Evolutionary conservation across 2,113 vertebrate species (phyloP), one percentile per base, ranked within the genome.

Genomic region (Gasterosteus nipponicus): DNA sequence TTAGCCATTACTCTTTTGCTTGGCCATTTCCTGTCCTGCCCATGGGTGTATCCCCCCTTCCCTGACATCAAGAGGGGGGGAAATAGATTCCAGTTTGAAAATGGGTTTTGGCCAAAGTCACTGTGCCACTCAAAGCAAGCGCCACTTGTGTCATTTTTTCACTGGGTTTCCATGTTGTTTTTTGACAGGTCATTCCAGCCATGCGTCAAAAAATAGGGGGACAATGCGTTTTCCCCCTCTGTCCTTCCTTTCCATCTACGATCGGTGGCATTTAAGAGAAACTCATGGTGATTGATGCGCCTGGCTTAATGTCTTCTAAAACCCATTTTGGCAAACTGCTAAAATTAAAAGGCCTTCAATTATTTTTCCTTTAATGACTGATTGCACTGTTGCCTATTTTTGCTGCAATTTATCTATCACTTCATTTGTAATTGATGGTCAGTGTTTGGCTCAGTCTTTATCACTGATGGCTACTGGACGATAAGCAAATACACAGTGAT

Each of bases 101-200:
- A 26, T 86, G 82, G 82, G 83, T 12, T 68, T n/a, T 5, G 26
- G 80, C 89, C 91, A 88, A 90, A 91, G 90, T 88, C 86, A 77
- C 84, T 31, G 18, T 74, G 82, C 82, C 78, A 85, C 86, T 89
- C 77, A 84, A 56, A 82, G 77, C 78, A 63, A 49, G 75, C 75
- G 70, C 71, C 3, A 78, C 83, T 87, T 83, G 82, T 90, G 87
- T 90, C 82, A 86, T 90, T 91, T 87, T 93, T 89, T 87, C 88
- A 82, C 81, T 74, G 78, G 64, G 70, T 83, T 85, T 89, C 80
- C 77, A 61, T 84, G 86, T 87, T 89, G 81, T 92, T 81, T 92
- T 91, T 91, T 87, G 86, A 87, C 87, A 85, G 84, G 78, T 84
- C 54, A 69, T 79, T 89, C 83, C 79, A 89, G 81, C 81, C 69